Evolutionary conservation across 2,113 vertebrate species (phyloP).

Genomic region (Marcusenius ussheri): DNA sequence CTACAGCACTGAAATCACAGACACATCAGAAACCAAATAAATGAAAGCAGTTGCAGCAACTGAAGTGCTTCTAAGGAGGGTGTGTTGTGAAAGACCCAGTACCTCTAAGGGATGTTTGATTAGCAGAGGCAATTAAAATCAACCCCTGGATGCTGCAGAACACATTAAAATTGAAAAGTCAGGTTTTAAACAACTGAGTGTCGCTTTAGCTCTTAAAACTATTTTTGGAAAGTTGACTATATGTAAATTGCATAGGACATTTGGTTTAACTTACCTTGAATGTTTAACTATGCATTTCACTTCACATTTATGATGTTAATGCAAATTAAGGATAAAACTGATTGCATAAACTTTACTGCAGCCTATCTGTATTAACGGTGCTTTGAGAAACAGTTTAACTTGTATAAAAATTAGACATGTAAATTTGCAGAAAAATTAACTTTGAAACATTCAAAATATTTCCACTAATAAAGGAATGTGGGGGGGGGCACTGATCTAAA

Average conservation of each 20-base stretch:
- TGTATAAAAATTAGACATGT: neutral
- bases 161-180: neutral
- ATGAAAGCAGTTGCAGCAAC: neutral
- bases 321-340: neutral
- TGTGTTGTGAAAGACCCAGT: neutral
- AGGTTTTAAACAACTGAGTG: neutral
- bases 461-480: constrained; percentile 36
- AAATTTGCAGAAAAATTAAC: neutral
- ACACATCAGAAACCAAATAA: constrained; percentile 13
- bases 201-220: neutral
- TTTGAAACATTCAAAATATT: neutral
- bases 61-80: neutral
- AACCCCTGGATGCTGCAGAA: neutral
- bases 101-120: neutral
- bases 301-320: neutral
- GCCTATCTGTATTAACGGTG: neutral
- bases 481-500: constrained; percentile 4
- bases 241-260: neutral
- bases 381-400: neutral
- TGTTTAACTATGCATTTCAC: neutral
- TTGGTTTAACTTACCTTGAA: constrained; percentile 6
- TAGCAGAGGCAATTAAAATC: neutral
- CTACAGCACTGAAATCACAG: constrained; percentile 33
- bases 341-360: neutral
- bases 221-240: neutral